Evolutionary conservation across 1,140 invertebrate genomes (phyloP).

Genomic region (Andrena cerasifolii): DNA sequence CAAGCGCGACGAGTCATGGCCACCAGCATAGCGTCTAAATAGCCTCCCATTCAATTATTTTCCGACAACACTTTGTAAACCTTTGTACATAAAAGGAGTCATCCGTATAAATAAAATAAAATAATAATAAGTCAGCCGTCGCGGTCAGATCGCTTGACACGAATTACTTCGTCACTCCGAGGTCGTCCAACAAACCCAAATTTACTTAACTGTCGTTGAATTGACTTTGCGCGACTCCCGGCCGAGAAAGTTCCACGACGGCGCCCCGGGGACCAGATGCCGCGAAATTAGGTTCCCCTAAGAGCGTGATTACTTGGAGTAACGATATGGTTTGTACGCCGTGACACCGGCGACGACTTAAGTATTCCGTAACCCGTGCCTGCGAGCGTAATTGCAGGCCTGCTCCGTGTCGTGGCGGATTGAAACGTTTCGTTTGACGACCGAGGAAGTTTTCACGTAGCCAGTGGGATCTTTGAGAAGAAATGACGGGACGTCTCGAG

Average conservation of each 20-base stretch:
- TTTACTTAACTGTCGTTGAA: constrained; percentile 45
- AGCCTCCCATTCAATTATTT: too few species aligned
- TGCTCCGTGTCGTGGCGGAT: not conserved
- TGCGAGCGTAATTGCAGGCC: constrained; percentile 5
- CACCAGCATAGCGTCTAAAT: too few species aligned
- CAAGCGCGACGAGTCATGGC: too few species aligned
- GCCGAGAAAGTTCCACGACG: constrained; percentile 32
- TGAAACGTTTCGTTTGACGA: not conserved
- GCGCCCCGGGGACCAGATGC: not conserved
- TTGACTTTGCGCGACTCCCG: constrained; percentile 34
- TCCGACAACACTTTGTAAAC: too few species aligned
- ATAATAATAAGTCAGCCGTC: too few species aligned
- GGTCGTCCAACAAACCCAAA: constrained; percentile 39
- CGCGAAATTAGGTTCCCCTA: constrained; percentile 31
- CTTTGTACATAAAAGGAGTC: too few species aligned
- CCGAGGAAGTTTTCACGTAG: not conserved
- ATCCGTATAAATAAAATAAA: too few species aligned
- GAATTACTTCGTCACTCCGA: constrained; percentile 11
- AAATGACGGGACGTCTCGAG: too few species aligned
- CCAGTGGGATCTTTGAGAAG: not conserved
- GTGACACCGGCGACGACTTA: not conserved
- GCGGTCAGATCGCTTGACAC: constrained; percentile 33
- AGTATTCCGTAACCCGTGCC: constrained; percentile 32
- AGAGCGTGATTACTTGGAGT: constrained; percentile 22
- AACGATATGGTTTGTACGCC: constrained; percentile 18